Base-by-base conservation (phyloP, 2,888 invertebrate species). In the Ormyrus thymus region DNA sequence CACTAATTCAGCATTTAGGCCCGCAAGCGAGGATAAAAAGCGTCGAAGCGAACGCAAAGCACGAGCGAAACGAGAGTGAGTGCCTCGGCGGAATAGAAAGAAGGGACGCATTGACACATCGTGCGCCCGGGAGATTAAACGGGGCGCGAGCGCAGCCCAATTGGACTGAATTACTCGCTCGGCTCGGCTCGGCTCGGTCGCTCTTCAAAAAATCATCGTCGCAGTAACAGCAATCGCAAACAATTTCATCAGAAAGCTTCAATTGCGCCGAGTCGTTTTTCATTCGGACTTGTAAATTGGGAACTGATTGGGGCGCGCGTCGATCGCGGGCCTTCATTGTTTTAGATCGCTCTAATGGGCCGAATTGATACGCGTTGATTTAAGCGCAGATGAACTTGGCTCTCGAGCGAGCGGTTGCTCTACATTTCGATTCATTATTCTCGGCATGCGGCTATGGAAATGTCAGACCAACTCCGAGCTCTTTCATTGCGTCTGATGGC, bases 111-210 rank as follows among this genome's bases (percentile, higher is more conserved):
- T 29, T 29, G 29, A 29, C 29, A 29, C 29, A 29, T 29, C 29
- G 29, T 29, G 4, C 29, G 4, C 29, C 29, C 4, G 79, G 80
- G 78, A 79, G 79, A 86, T 84, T 85, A 84, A 86, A 82, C 83
- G 84, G 83, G 85, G 82, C 83, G 84, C 86, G 85, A 85, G 85
- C 85, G 85, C 85, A 82, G 83, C 84, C 83, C 85, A 87, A 87
- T 86, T 86, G 86, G 84, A 83, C 83, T 83, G 83, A 87, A 86
- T 87, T 86, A 8, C 11, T 55, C 43, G 10, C 11, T 29, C 85
- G 83, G 29, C 29, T 29, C 83, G 85, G 81, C 84, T 80, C n/a
- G 76, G 78, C 82, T 64, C 71, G 78, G n/a, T n/a, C 82, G 83
- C 82, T 79, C 81, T 82, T 83, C 81, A 83, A 84, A 85, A 85